A percentile compares a stretch with the other conserved stretches of the same genome.
These are phyloP conservation scores for Symphodus melops DNA, from an alignment of 2,113 vertebrate genomes.

Conservation along the genomic window DNA sequence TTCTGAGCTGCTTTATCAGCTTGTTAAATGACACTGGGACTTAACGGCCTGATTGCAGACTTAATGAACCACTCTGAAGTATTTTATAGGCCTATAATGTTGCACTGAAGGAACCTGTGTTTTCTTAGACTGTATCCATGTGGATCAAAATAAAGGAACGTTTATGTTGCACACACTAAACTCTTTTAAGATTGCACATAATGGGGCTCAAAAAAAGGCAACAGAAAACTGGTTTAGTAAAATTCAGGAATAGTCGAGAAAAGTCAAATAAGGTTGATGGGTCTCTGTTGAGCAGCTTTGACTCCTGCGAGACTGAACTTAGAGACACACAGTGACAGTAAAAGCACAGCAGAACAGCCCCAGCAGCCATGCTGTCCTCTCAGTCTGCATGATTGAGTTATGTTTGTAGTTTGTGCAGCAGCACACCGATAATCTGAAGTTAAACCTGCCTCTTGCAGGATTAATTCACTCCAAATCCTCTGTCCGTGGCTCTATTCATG, in stretches of 20 bases:
- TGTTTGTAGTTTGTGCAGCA: conserved; percentile 37
- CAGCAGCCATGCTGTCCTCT: not conserved
- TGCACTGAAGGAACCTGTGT: conserved; percentile 39
- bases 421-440: conserved; percentile 46
- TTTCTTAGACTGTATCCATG: conserved; percentile 39
- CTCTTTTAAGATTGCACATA: not conserved
- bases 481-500: conserved; percentile 40
- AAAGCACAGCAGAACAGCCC: not conserved
- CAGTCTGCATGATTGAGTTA: conserved; percentile 5
- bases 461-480: conserved; percentile 38
- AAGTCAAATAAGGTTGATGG: not conserved
- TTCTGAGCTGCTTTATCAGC: conserved; percentile 39
- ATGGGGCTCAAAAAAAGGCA: not conserved
- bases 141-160: conserved; percentile 18
- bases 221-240: too few relatives aligned
- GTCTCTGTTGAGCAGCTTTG: not conserved
- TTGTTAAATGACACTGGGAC: conserved; percentile 57
- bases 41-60: conserved; percentile 50
- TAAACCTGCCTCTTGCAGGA: conserved; percentile 43
- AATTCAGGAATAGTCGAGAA: not conserved
- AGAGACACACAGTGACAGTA: not conserved
- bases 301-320: not conserved
- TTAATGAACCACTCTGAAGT: conserved; percentile 52
- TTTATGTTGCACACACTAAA: not conserved
- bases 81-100: conserved; percentile 51